Conservation (phyloP, 2,113 vertebrate genomes). For the Semicossyphus pulcher region DNA sequence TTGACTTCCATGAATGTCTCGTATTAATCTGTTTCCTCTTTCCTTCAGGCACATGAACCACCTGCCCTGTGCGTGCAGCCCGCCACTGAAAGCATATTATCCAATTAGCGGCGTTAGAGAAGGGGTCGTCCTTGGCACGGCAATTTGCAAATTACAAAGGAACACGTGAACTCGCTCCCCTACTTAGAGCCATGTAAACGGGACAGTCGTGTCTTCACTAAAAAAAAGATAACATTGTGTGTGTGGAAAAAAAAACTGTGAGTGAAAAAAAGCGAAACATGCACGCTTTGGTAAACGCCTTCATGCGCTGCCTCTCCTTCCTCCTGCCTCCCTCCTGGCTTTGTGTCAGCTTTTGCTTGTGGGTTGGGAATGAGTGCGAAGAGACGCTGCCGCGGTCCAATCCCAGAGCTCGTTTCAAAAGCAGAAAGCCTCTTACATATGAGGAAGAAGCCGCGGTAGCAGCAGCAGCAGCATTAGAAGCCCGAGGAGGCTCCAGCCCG, state of each 20-base stretch:
- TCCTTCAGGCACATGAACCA: not conserved
- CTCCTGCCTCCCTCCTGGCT: conserved; percentile 84
- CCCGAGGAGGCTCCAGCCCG: conserved; percentile 70
- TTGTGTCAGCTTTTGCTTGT: conserved; percentile 79
- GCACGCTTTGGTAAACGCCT: conserved; percentile 81
- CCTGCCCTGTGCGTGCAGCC: not conserved
- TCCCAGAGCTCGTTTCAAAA: conserved; percentile 82
- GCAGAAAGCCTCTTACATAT: conserved; percentile 84
- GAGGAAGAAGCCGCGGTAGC: conserved; percentile 80
- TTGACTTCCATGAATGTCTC: not conserved
- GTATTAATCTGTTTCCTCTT: not conserved
- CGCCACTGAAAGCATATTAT: conserved; percentile 74
- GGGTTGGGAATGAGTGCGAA: conserved; percentile 80
- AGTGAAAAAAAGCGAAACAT: conserved; percentile 50
- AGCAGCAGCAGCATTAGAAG: conserved; percentile 60
- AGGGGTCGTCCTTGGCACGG: conserved; percentile 44
- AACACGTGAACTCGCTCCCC: conserved; percentile 68
- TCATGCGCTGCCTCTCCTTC: conserved; percentile 82
- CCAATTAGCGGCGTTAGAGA: conserved; percentile 68
- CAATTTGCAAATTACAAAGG: conserved; percentile 63
- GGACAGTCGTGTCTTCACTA: not conserved
- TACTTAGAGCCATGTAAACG: conserved; percentile 59
- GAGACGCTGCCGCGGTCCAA: conserved; percentile 80
- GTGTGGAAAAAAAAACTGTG: not conserved
- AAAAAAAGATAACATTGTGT: not conserved